A percentile compares a stretch with the other conserved stretches of the same genome.
These are phyloP conservation scores for Andricus quercusramuli DNA, from an alignment of 2,888 invertebrate genomes.

Conservation along the genomic window DNA sequence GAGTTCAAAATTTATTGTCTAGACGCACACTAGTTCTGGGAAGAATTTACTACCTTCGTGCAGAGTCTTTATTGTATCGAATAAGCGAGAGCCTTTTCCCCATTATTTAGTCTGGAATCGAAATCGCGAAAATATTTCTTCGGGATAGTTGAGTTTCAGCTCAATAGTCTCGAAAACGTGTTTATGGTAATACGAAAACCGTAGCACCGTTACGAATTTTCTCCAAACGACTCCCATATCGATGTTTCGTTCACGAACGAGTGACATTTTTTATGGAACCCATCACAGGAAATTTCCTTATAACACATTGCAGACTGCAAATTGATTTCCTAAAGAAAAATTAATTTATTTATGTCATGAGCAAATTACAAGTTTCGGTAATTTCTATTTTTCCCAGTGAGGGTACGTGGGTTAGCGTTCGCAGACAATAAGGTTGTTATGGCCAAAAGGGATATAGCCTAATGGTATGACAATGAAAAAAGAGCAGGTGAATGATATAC, in stretches of 20 bases:
- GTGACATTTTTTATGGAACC: not conserved
- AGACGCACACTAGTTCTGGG: not conserved
- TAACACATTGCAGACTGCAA: not conserved
- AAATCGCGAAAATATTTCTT: not conserved
- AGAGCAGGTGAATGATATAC: too few species aligned
- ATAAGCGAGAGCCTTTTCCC: not conserved
- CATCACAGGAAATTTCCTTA: not conserved
- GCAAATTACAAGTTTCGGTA: too few species aligned
- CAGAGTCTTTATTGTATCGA: not conserved
- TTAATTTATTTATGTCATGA: not conserved
- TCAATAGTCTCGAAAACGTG: not conserved
- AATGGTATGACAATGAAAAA: too few species aligned
- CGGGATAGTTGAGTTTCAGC: not conserved
- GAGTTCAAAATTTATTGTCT: slow-evolving; percentile 3
- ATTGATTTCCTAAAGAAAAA: not conserved
- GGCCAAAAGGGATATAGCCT: too few species aligned
- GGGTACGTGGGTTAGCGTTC: too few species aligned
- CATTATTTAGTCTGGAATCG: not conserved
- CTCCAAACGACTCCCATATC: not conserved
- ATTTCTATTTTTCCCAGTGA: too few species aligned
- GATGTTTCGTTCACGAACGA: not conserved
- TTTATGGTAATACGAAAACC: not conserved
- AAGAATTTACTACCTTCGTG: slow-evolving; percentile 3
- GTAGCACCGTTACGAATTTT: not conserved
- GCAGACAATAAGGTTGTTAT: too few species aligned